Evolutionary conservation across 1,140 invertebrate genomes (phyloP).

Genomic region (Aphaenogaster rudis): DNA sequence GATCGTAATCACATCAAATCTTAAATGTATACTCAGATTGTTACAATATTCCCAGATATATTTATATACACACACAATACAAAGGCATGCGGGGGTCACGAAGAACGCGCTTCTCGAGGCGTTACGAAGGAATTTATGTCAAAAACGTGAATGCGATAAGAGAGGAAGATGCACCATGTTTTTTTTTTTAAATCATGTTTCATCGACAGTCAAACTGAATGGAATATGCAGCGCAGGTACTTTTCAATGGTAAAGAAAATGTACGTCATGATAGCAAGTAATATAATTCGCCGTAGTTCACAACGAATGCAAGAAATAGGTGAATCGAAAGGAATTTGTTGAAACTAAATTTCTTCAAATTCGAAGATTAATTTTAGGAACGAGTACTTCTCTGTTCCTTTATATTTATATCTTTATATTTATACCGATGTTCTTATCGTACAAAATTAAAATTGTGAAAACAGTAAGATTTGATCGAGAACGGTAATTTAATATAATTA

Average conservation of each 20-base stretch:
- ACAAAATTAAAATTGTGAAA: neutral
- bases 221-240: conserved; percentile 2
- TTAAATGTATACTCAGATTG: neutral
- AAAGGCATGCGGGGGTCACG: neutral
- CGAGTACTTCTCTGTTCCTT: neutral
- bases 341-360: neutral
- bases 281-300: neutral
- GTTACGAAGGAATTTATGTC: conserved; percentile 37
- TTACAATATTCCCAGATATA: neutral
- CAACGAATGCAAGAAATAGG: conserved; percentile 10
- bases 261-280: conserved; percentile 25
- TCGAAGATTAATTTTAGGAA: neutral
- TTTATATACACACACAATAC: neutral
- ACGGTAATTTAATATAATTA: neutral
- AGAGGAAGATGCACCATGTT: conserved; percentile 37
- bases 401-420: neutral
- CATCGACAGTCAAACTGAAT: neutral
- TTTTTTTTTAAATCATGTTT: neutral
- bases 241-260: conserved; percentile 20
- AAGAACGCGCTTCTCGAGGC: conserved; percentile 17
- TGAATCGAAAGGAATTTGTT: conserved; percentile 13
- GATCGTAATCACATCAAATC: neutral
- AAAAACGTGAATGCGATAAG: conserved; percentile 2
- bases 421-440: neutral
- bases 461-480: neutral